Evolutionary conservation across 2,797 vertebrate genomes (phyloP).

Genomic region (Neosalanx taihuensis): DNA sequence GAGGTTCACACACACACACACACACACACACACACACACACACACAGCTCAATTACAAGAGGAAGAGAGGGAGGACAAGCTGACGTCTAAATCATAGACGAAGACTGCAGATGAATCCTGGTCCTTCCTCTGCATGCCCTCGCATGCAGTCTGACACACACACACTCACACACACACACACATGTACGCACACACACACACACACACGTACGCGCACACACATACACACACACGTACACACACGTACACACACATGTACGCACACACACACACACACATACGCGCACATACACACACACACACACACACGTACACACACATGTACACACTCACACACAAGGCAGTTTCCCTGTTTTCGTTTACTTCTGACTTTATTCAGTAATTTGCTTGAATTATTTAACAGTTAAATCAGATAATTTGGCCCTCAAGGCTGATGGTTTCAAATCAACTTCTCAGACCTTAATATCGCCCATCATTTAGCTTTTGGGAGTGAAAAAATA

Average conservation of each 20-base stretch:
- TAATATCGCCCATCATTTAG: neutral
- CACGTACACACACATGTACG: neutral
- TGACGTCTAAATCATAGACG: constrained; percentile 64
- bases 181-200: constrained; percentile 9
- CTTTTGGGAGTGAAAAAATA: neutral
- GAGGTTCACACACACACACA: constrained; percentile 34
- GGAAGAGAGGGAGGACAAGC: constrained; percentile 33
- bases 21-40: too few species aligned
- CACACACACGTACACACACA: neutral
- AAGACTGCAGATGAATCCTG: constrained; percentile 59
- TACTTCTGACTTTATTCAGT: constrained; percentile 17
- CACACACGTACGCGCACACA: constrained; percentile 1
- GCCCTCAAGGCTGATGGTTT: neutral
- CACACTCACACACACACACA: constrained; percentile 1
- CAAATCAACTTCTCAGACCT: constrained; percentile 5
- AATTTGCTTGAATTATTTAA: constrained; percentile 32
- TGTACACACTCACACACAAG: constrained; percentile 3
- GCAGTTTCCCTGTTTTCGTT: constrained; percentile 2
- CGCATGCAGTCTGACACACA: constrained; percentile 32
- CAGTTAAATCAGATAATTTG: constrained; percentile 18
- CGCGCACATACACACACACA: constrained; percentile 8
- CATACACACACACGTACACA: neutral
- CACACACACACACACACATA: neutral
- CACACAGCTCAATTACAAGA: constrained; percentile 42
- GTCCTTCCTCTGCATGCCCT: constrained; percentile 50